Conservation (phyloP, 2,113 vertebrate genomes). For the Sphaerodactylus townsendi region DNA sequence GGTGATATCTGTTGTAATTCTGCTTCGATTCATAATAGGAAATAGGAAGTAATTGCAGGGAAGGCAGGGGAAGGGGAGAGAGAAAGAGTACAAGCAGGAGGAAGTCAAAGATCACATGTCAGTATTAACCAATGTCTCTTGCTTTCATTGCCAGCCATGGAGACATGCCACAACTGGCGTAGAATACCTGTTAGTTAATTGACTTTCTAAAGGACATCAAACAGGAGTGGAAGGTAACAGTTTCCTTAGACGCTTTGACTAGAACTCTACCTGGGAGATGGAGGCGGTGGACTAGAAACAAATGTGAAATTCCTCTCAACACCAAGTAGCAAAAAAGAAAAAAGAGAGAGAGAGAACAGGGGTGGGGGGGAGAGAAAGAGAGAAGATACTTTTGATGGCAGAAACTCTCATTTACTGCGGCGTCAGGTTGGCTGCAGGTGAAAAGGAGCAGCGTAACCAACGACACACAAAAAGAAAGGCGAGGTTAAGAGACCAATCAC, state of each 20-base stretch:
- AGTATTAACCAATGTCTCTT: slow-evolving; percentile 76
- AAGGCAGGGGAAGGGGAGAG: slow-evolving; percentile 1
- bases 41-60: slow-evolving; percentile 76
- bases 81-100: slow-evolving; percentile 74
- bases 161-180: slow-evolving; percentile 72
- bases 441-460: slow-evolving; percentile 58
- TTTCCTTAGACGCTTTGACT: slow-evolving; percentile 79
- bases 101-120: slow-evolving; percentile 74
- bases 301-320: slow-evolving; percentile 57
- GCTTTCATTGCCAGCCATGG: slow-evolving; percentile 71
- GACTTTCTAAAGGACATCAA: slow-evolving; percentile 75
- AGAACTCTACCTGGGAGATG: slow-evolving; percentile 77
- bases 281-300: slow-evolving; percentile 73
- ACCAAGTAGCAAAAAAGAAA: slow-evolving; percentile 46
- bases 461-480: slow-evolving; percentile 68
- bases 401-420: slow-evolving; percentile 75
- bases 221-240: slow-evolving; percentile 76
- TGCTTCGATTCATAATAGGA: slow-evolving; percentile 74
- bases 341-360: too few relatives aligned
- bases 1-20: slow-evolving; percentile 79
- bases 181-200: slow-evolving; percentile 80
- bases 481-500: slow-evolving; percentile 76
- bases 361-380: slow-evolving; percentile 35
- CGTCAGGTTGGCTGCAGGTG: slow-evolving; percentile 83
- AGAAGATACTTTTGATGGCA: slow-evolving; percentile 69